phyloP scores from a whole-genome alignment of 2,888 invertebrate genomes.

The Drosophila gaucha region DNA sequence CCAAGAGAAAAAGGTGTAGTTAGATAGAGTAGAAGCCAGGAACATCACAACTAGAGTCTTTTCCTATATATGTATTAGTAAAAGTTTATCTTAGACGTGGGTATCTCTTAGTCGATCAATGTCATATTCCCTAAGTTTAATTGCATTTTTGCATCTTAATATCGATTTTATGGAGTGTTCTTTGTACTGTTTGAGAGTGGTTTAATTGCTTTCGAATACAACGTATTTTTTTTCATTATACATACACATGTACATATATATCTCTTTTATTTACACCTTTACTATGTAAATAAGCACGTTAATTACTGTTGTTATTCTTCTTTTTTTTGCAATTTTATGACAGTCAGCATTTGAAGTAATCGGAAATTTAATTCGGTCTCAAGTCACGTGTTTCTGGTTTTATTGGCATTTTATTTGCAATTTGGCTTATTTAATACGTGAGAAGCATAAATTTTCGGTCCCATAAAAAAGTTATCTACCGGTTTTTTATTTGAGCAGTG shows the following conservation, averaged over 20 bases:
- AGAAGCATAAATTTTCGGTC: conserved; percentile 11
- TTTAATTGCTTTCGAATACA: conserved; percentile 34
- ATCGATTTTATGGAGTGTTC: conserved; percentile 3
- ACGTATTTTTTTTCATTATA: neutral
- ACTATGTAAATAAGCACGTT: conserved; percentile 13
- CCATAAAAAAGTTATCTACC: conserved; percentile 3
- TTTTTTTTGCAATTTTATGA: conserved; percentile 40
- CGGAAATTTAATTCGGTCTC: conserved; percentile 15
- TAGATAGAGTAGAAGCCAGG: no score
- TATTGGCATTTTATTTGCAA: conserved; percentile 39
- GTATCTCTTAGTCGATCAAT: conserved; percentile 1
- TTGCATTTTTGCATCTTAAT: conserved; percentile 11
- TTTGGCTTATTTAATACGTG: conserved; percentile 46
- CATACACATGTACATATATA: neutral
- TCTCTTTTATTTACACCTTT: conserved; percentile 1
- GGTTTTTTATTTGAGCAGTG: conserved; percentile 10
- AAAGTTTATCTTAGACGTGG: neutral
- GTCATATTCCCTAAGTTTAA: neutral
- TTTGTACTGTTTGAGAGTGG: conserved; percentile 3
- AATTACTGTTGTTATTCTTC: conserved; percentile 51
- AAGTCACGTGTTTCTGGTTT: conserved; percentile 48
- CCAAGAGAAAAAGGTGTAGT: neutral
- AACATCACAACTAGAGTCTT: neutral
- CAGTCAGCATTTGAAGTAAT: conserved; percentile 26
- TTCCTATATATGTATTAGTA: neutral